Evolutionary conservation across 1,140 invertebrate species (phyloP), one percentile per base, ranked within the genome.

Genomic region (Apis dorsata): DNA sequence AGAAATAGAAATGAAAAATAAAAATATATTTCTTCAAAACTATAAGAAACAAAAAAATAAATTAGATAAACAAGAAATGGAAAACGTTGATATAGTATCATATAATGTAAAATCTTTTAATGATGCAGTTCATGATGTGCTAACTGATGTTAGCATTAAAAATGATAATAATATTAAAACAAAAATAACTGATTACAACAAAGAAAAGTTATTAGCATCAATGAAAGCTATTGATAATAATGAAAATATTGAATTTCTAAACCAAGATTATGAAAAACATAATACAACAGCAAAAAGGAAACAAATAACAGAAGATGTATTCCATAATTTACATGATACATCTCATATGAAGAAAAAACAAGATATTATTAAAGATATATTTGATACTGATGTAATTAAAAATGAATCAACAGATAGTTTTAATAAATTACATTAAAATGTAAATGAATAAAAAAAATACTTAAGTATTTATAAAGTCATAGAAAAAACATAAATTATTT

Each of bases 141-240:
- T 88, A 88, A 11, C 24, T 24, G 63, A 68, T 49, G 59, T 82
- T 62, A 57, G 65, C 72, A 49, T 21, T 10, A 34, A 13, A 51
- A 78, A 59, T 65, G 75, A 80, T 70, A 53, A 19, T 12, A 68
- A 17, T 92, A 92, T 83, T 63, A 91, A 81, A 84, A 86, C 85
- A 90, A 92, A 85, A 88, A 92, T 82, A 86, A 90, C 73, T 74
- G 91, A 75, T 90, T 94, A 93, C 53, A 94, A 95, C 69, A 96
- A 96, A 87, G 93, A 94, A 24, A 95, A 96, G 89, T 90, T 96
- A 28, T 91, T 96, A 74, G 95, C 95, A 21, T 95, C 95, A 1
- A 93, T 96, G 81, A 95, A 95, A 88, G 95, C 95, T 21, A 96
- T 96, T 72, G 96, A 96, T 89, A 93, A 95, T 85, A 95, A 95